Evolutionary conservation across 1,140 invertebrate species (phyloP).

Genomic region (Maniola jurtina): DNA sequence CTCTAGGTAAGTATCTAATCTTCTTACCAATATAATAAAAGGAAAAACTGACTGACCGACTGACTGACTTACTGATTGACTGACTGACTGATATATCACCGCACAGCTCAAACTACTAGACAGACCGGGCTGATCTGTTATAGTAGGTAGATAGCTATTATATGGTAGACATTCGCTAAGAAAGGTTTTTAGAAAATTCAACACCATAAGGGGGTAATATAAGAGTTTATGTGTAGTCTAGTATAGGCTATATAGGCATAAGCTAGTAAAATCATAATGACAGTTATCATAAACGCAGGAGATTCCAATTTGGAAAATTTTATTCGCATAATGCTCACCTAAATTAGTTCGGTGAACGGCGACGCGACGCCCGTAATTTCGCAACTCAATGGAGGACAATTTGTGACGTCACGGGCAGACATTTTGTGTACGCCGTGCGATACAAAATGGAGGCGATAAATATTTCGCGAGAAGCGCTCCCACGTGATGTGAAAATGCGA

Average conservation of each 20-base stretch:
- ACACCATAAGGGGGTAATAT: too few relatives aligned
- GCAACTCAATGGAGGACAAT: constrained; percentile 71
- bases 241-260: too few relatives aligned
- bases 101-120: too few relatives aligned
- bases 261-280: neutral
- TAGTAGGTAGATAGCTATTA: too few relatives aligned
- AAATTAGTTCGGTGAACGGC: constrained; percentile 55
- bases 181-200: too few relatives aligned
- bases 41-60: too few relatives aligned
- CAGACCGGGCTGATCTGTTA: too few relatives aligned
- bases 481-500: constrained; percentile 5
- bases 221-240: too few relatives aligned
- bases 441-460: constrained; percentile 36
- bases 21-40: too few relatives aligned
- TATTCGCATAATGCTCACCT: constrained; percentile 42
- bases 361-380: constrained; percentile 57
- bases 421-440: constrained; percentile 43
- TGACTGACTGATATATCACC: too few relatives aligned
- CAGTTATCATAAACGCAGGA: constrained; percentile 6
- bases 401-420: constrained; percentile 69
- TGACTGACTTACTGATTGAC: too few relatives aligned
- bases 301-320: constrained; percentile 35
- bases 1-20: neutral
- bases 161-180: too few relatives aligned
- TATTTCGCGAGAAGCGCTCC: constrained; percentile 17